A percentile compares a stretch with the other conserved stretches of the same genome.
phyloP scores from a whole-genome alignment of 2,797 vertebrate species.

The Sebastiscus albofasciatus region DNA sequence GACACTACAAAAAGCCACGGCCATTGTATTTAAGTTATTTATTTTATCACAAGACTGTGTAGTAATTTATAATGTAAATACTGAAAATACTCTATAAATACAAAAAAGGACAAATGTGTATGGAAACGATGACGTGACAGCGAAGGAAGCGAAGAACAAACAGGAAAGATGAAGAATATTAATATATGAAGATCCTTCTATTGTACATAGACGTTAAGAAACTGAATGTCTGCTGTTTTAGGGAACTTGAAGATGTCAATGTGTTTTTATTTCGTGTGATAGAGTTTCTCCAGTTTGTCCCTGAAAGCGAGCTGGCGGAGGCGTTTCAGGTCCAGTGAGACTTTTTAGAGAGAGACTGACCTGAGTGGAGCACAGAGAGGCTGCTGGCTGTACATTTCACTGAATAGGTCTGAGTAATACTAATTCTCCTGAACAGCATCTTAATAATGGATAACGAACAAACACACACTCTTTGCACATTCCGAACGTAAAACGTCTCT shows the following conservation, averaged over 20 bases:
- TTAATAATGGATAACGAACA: conserved; percentile 5
- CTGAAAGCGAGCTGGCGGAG: conserved; percentile 27
- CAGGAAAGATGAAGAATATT: conserved; percentile 66
- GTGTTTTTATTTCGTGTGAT: conserved; percentile 75
- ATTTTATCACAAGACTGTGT: conserved; percentile 81
- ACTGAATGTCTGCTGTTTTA: conserved; percentile 78
- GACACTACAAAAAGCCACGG: conserved; percentile 76
- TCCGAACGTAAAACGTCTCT: conserved; percentile 1
- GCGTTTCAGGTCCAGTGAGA: conserved; percentile 24
- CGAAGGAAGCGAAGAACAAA: conserved; percentile 2
- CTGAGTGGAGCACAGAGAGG: conserved; percentile 32
- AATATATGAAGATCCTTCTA: conserved; percentile 85
- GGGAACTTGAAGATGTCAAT: conserved; percentile 66
- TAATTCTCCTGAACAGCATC: conserved; percentile 13
- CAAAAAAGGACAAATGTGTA: conserved; percentile 64
- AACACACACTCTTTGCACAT: conserved; percentile 48
- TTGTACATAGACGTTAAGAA: conserved; percentile 80
- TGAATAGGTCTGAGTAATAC: not conserved
- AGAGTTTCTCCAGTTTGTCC: conserved; percentile 56
- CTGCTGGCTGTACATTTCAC: conserved; percentile 27
- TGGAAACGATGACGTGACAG: conserved; percentile 49
- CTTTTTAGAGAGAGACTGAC: conserved; percentile 11
- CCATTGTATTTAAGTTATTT: conserved; percentile 84
- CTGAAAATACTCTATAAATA: conserved; percentile 80
- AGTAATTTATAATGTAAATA: conserved; percentile 89